phyloP scores from a whole-genome alignment of 2,113 vertebrate species.

The Microtus montanus region DNA sequence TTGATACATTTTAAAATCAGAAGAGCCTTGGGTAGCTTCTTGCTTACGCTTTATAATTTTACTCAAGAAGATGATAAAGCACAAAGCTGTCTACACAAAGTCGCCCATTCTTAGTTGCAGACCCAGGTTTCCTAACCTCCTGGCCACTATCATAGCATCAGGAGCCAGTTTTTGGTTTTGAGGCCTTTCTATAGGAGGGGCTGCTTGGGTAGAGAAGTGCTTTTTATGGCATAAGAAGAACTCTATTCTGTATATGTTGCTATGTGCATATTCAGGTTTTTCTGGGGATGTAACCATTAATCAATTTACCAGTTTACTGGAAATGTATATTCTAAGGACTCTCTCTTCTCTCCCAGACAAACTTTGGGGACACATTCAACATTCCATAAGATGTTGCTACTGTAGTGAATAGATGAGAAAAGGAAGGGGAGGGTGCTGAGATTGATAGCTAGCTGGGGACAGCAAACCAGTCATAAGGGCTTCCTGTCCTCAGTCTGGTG shows the following conservation, averaged over 20 bases:
- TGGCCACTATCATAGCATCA: background rate
- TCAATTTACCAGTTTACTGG: background rate
- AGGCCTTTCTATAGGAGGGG: too few species aligned
- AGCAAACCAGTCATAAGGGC: background rate
- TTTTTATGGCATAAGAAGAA: background rate
- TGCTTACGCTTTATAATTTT: background rate
- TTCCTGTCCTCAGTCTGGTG: background rate
- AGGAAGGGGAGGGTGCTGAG: too few species aligned
- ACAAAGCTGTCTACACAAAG: background rate
- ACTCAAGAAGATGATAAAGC: background rate
- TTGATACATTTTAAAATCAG: constrained; percentile 6
- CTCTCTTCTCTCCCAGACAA: background rate
- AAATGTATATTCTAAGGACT: constrained; percentile 29
- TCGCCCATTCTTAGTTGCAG: background rate
- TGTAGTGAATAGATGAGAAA: background rate
- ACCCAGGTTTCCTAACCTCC: background rate
- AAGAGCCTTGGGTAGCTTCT: constrained; percentile 27
- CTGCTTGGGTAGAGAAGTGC: background rate
- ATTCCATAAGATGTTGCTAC: background rate
- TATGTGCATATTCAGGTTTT: background rate
- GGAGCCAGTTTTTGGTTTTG: too few species aligned
- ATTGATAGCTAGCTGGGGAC: background rate
- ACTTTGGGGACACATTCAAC: background rate
- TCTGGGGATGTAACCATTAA: background rate
- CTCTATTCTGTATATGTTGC: background rate